These are phyloP conservation scores for Pegea sp. DNA, from an alignment of 23 tunicate species.

Conservation along the genomic window DNA sequence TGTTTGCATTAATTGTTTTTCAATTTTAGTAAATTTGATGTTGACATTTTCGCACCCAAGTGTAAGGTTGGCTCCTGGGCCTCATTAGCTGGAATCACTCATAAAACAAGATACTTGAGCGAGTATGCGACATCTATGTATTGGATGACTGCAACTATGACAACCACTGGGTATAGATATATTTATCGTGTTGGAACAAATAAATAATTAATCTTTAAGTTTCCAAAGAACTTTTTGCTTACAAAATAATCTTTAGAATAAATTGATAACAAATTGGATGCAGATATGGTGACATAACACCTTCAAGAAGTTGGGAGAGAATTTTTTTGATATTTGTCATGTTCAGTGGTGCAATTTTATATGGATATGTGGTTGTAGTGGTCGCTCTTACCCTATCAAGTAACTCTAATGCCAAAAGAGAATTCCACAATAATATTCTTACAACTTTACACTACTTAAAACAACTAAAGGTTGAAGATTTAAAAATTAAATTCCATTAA, in stretches of 20 bases:
- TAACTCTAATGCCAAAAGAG: slow-evolving; percentile 29
- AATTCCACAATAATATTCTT: slow-evolving; percentile 28
- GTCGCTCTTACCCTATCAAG: slow-evolving; percentile 64
- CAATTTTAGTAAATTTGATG: too few relatives aligned
- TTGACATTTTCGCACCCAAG: slow-evolving; percentile 16
- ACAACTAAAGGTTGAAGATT: slow-evolving; percentile 33
- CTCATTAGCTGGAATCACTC: slow-evolving; percentile 31
- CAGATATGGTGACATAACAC: slow-evolving; percentile 72
- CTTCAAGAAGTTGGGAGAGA: slow-evolving; percentile 39
- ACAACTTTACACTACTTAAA: slow-evolving; percentile 39
- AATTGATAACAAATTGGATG: neutral
- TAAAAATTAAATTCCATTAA: neutral
- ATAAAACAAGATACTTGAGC: slow-evolving; percentile 7
- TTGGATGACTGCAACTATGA: slow-evolving; percentile 75
- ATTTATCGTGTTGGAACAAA: neutral
- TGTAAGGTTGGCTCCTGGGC: slow-evolving; percentile 78
- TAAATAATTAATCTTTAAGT: too few relatives aligned
- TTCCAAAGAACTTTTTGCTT: too few relatives aligned
- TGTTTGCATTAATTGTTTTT: too few relatives aligned
- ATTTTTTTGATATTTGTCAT: slow-evolving; percentile 33
- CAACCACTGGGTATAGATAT: slow-evolving; percentile 49
- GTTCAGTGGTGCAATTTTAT: slow-evolving; percentile 66
- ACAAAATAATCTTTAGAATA: too few relatives aligned
- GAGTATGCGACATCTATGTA: slow-evolving; percentile 79
- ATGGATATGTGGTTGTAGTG: slow-evolving; percentile 77